Conservation (phyloP, 2,797 vertebrate genomes). For the Tauraco hartlaubi region DNA sequence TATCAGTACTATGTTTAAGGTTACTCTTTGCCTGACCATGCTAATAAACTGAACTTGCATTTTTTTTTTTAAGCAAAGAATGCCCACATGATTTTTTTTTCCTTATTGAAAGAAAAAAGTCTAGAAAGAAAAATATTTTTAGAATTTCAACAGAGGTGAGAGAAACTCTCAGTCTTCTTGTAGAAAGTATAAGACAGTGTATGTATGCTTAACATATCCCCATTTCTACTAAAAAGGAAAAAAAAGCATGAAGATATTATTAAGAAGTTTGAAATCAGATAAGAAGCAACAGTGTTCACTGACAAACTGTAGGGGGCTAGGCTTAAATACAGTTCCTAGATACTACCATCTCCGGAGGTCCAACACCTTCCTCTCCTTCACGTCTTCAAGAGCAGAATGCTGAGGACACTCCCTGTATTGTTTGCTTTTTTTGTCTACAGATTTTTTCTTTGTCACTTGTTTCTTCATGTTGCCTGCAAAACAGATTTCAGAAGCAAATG, state of each 20-base stretch:
- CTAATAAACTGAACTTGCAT: not conserved
- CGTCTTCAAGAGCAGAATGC: constrained; percentile 88
- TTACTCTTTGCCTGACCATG: not conserved
- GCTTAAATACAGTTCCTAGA: not conserved
- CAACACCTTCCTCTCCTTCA: constrained; percentile 95
- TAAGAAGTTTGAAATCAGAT: not conserved
- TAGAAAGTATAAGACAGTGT: not conserved
- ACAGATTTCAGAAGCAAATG: constrained; percentile 13
- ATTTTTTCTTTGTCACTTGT: constrained; percentile 89
- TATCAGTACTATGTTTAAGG: not conserved
- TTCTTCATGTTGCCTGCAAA: constrained; percentile 91
- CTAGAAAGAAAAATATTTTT: not conserved
- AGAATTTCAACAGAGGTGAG: not conserved
- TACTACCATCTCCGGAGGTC: constrained; percentile 96
- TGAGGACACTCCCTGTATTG: constrained; percentile 88
- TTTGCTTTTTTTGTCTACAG: constrained; percentile 86
- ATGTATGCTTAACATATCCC: not conserved
- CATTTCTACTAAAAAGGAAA: not conserved
- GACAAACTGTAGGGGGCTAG: not conserved
- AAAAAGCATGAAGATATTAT: not conserved
- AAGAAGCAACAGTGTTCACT: not conserved
- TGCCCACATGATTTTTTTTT: not conserved
- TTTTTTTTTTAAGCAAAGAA: not conserved
- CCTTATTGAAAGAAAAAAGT: not conserved
- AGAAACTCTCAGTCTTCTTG: not conserved